phyloP scores from a whole-genome alignment of 30 jellyfish, hydroid and myxozoan genomes.

The Nemopilema nomurai region DNA sequence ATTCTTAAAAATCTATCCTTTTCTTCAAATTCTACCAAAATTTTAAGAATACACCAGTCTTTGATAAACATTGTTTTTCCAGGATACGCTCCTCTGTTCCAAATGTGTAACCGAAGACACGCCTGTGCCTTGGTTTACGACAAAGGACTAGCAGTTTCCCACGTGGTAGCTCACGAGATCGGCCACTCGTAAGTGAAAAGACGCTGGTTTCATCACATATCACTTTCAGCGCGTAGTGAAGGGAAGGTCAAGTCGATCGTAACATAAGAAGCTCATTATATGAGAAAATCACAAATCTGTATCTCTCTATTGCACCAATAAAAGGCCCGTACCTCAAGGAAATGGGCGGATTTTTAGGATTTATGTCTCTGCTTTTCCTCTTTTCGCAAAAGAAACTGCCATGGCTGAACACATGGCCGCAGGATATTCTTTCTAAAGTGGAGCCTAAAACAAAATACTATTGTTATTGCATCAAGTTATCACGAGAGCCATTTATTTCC shows the following conservation, averaged over 20 bases:
- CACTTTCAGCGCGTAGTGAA: neutral
- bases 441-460: too few species aligned
- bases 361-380: too few species aligned
- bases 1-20: neutral
- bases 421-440: too few species aligned
- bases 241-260: neutral
- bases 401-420: too few species aligned
- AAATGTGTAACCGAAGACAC: constrained; percentile 62
- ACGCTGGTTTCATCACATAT: neutral
- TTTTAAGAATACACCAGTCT: neutral
- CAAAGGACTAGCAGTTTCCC: constrained; percentile 74
- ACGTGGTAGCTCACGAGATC: constrained; percentile 82
- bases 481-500: too few species aligned
- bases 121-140: constrained; percentile 77
- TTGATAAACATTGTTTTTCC: neutral
- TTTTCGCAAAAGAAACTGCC: too few species aligned
- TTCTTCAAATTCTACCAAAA: neutral
- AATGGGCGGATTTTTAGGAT: too few species aligned
- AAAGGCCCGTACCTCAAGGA: too few species aligned
- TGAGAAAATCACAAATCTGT: too few species aligned
- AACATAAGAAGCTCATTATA: too few species aligned
- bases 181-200: constrained; percentile 76
- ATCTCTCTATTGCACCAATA: too few species aligned
- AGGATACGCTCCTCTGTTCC: constrained; percentile 78
- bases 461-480: too few species aligned